A percentile compares a stretch with the other conserved stretches of the same genome.
phyloP scores from a whole-genome alignment of 35 echinoderm and acorn worm species.

The Apostichopus californicus region DNA sequence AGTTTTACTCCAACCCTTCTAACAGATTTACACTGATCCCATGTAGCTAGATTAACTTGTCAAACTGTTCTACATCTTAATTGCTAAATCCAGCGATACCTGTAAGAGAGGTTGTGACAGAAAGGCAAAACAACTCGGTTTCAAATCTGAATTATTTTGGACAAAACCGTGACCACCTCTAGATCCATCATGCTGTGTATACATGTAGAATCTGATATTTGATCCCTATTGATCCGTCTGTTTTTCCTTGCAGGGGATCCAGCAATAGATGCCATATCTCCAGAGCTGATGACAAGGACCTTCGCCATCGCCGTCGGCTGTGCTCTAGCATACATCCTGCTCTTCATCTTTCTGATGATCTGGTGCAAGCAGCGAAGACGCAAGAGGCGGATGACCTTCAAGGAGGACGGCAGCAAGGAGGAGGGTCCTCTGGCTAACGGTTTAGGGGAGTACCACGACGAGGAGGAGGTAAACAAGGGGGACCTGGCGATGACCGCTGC shows the following conservation, averaged over 20 bases:
- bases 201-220: not conserved
- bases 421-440: conserved; percentile 60
- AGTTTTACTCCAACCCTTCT: too few relatives aligned
- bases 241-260: not conserved
- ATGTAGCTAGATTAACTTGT: too few relatives aligned
- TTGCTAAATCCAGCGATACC: too few relatives aligned
- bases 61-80: too few relatives aligned
- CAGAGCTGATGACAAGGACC: conserved; percentile 32
- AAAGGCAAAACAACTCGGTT: too few relatives aligned
- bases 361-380: conserved; percentile 86
- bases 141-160: too few relatives aligned
- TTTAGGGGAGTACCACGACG: conserved; percentile 46
- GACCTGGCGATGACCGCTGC: conserved; percentile 13
- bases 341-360: conserved; percentile 85
- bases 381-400: conserved; percentile 53
- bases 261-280: not conserved
- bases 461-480: conserved; percentile 27
- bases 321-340: conserved; percentile 83
- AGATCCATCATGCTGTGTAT: not conserved
- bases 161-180: too few relatives aligned
- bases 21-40: too few relatives aligned
- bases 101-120: too few relatives aligned
- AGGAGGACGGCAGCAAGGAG: conserved; percentile 56
- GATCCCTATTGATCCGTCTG: not conserved
- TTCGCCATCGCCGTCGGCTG: conserved; percentile 94